These are phyloP conservation scores for Orientallactaga bullata DNA, from an alignment of 2,113 vertebrate species.

Conservation along the genomic window DNA sequence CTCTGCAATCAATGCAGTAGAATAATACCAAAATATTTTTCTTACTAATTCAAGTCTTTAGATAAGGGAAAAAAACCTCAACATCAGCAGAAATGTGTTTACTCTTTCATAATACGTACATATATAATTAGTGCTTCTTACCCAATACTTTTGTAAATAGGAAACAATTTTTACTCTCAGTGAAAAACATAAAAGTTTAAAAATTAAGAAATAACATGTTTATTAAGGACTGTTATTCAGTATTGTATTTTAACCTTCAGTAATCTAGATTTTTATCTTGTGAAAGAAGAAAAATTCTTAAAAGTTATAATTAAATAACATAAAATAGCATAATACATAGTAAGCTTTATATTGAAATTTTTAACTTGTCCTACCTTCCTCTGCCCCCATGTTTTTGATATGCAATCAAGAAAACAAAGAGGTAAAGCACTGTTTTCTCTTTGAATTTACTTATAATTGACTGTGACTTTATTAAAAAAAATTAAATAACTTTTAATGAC, in stretches of 20 bases:
- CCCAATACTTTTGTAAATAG: constrained; percentile 5
- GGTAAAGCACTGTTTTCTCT: constrained; percentile 88
- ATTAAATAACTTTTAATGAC: constrained; percentile 58
- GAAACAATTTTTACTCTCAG: constrained; percentile 48
- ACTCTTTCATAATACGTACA: constrained; percentile 23
- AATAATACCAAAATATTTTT: constrained; percentile 57
- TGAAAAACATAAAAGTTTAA: constrained; percentile 53
- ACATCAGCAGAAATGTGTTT: neutral
- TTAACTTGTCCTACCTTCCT: constrained; percentile 73
- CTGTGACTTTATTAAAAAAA: constrained; percentile 54
- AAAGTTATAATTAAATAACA: neutral
- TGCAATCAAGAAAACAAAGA: constrained; percentile 95
- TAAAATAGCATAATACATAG: neutral
- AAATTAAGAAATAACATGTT: constrained; percentile 39
- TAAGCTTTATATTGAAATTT: constrained; percentile 56
- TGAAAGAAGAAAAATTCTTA: constrained; percentile 51
- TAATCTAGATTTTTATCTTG: constrained; percentile 13
- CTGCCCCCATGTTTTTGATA: constrained; percentile 64
- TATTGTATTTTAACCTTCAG: neutral
- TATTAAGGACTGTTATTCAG: constrained; percentile 6
- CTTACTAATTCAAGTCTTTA: constrained; percentile 35
- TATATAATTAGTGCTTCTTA: constrained; percentile 22
- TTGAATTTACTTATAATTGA: constrained; percentile 51
- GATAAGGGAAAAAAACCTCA: neutral
- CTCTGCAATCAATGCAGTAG: neutral